Base-by-base conservation (phyloP, 2,888 invertebrate species). In the Thereva unica region DNA sequence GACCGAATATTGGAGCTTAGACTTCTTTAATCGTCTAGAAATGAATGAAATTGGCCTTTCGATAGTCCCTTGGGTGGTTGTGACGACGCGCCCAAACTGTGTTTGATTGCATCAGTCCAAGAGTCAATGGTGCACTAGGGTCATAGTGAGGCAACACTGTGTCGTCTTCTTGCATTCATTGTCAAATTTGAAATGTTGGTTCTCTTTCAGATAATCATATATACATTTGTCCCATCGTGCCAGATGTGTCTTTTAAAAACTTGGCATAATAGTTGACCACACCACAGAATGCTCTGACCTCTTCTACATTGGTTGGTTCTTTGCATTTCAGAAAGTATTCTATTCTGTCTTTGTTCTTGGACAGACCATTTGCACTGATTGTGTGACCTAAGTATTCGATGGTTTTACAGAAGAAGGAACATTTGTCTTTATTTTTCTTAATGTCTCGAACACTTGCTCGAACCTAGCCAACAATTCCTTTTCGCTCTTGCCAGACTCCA, bases 261-360 rank as follows among this genome's bases (percentile, higher is more conserved):
- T 73, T 75, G 4, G 73, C 71, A 67, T 79, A 79, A 70, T 77
- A 80, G 70, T 78, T 78, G 0, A 77, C 70, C 67, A 77, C 71
- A 0, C 78, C 78, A 4, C 73, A 49, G 65, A 76, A 77, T 4
- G 74, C 73, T n/a, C 55, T 59, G 9, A 67, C 12, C 61, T 67
- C 47, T 23, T 61, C 55, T 44, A 67, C 23, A 45, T 61, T 61
- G 59, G 40, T 38, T 45, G 67, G 61, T 38, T 61, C 53, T 40
- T 37, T 9, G 9, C 12, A 37, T 6, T 55, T 40, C n/a, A 73
- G 5, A 61, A 54, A 45, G 7, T n/a, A 40, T 35, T 67, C 47
- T 9, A 67, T 41, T 61, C 75, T 75, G 2, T 70, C 69, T 4
- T 70, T 53, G 56, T 72, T 70, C 44, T 73, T 76, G 7, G 67